phyloP scores from a whole-genome alignment of 2,888 invertebrate species.

The Pseudococcus longispinus region DNA sequence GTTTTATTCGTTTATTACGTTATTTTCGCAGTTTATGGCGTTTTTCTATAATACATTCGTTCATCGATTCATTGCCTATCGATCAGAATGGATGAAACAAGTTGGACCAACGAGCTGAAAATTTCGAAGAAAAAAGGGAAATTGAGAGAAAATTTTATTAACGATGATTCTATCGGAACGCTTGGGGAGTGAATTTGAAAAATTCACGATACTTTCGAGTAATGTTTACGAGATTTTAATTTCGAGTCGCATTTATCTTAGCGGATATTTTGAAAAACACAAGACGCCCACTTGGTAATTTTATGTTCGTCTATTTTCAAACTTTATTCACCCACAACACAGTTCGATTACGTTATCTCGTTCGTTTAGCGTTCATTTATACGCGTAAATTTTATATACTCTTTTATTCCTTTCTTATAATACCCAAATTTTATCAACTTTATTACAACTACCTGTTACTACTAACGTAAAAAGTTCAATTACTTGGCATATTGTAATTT shows the following conservation, averaged over 20 bases:
- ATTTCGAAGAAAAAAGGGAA: background rate
- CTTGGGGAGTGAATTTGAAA: background rate
- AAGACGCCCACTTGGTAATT: background rate
- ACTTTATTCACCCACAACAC: conserved; percentile 31
- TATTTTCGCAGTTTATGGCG: too few relatives aligned
- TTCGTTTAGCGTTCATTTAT: background rate
- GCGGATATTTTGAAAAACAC: background rate
- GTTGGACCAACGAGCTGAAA: too few relatives aligned
- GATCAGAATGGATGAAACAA: too few relatives aligned
- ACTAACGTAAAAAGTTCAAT: conserved; percentile 10
- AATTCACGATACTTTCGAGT: background rate
- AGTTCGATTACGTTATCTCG: background rate
- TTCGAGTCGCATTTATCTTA: background rate
- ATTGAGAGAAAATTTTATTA: background rate
- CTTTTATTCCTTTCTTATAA: background rate
- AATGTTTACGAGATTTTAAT: background rate
- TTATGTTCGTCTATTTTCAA: background rate
- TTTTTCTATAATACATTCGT: too few relatives aligned
- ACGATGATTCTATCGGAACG: background rate
- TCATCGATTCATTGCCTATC: too few relatives aligned
- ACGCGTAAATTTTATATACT: background rate
- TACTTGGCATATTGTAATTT: background rate
- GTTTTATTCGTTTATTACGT: too few relatives aligned
- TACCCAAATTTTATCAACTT: background rate
- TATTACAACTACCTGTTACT: background rate